A percentile compares a stretch with the other conserved stretches of the same genome.
Conservation (phyloP, 2,797 vertebrate genomes). For the Epinephelus malabaricus region DNA sequence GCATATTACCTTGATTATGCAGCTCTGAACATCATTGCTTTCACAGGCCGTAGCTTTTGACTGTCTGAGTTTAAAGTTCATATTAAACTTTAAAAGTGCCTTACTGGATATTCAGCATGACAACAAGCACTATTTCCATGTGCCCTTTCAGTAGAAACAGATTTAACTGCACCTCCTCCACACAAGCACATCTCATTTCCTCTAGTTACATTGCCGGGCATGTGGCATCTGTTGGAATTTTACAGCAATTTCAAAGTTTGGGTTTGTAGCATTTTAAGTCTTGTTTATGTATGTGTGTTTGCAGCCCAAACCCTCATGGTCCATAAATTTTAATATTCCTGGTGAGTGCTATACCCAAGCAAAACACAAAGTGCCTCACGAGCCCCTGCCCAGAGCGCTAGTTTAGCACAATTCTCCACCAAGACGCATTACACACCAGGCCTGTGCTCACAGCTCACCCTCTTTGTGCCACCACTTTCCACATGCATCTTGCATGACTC, state of each 20-base stretch:
- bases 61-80: conserved; percentile 37
- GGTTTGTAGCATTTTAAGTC: conserved; percentile 65
- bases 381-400: conserved; percentile 71
- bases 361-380: conserved; percentile 76
- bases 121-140: conserved; percentile 41
- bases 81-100: conserved; percentile 42
- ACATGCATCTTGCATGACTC: conserved; percentile 83
- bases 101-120: conserved; percentile 48
- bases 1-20: neutral
- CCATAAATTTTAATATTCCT: conserved; percentile 82
- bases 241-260: conserved; percentile 69
- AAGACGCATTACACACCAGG: conserved; percentile 59
- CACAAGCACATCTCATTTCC: conserved; percentile 63
- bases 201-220: conserved; percentile 56
- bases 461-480: conserved; percentile 57
- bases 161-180: conserved; percentile 49
- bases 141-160: conserved; percentile 42
- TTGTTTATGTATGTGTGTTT: conserved; percentile 71
- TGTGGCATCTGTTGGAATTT: conserved; percentile 72
- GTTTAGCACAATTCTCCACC: conserved; percentile 69
- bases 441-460: conserved; percentile 43
- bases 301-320: conserved; percentile 69
- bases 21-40: conserved; percentile 12
- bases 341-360: conserved; percentile 74
- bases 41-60: conserved; percentile 30